These are phyloP conservation scores for Cheilosia grossa DNA, from an alignment of 2,888 invertebrate genomes.

Conservation along the genomic window DNA sequence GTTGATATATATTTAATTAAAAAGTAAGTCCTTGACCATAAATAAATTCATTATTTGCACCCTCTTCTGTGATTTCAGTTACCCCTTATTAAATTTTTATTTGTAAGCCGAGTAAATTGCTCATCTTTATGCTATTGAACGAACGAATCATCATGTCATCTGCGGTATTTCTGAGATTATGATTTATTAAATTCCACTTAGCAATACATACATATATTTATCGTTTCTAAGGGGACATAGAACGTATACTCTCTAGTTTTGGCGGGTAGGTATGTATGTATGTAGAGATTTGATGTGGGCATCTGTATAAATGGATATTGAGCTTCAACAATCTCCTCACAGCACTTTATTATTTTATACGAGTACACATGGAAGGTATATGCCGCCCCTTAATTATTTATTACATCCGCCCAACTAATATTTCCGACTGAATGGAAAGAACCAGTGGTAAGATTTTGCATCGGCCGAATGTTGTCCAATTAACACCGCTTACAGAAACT, in stretches of 20 bases:
- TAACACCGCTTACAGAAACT: too few species aligned
- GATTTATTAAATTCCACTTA: conserved; percentile 56
- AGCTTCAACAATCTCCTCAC: conserved; percentile 46
- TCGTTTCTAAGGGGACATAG: too few species aligned
- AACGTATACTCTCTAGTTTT: too few species aligned
- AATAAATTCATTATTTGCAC: conserved; percentile 41
- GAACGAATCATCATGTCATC: conserved; percentile 57
- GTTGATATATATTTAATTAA: not conserved
- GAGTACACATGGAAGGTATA: conserved; percentile 5
- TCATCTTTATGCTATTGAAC: conserved; percentile 13
- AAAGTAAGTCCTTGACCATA: not conserved
- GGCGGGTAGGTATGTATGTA: too few species aligned
- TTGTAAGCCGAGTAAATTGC: conserved; percentile 15
- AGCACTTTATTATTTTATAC: conserved; percentile 36
- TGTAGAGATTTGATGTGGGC: too few species aligned
- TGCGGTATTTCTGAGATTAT: conserved; percentile 56
- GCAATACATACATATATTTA: not conserved
- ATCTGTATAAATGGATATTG: conserved; percentile 50
- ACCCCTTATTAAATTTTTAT: conserved; percentile 45
- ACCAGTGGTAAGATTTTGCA: too few species aligned
- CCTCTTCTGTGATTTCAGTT: conserved; percentile 34
- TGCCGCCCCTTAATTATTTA: not conserved
- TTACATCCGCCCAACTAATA: not conserved
- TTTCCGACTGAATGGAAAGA: not conserved
- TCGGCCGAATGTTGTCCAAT: too few species aligned